Evolutionary conservation across 2,113 vertebrate genomes (phyloP).

Genomic region (Xiphophorus hellerii): DNA sequence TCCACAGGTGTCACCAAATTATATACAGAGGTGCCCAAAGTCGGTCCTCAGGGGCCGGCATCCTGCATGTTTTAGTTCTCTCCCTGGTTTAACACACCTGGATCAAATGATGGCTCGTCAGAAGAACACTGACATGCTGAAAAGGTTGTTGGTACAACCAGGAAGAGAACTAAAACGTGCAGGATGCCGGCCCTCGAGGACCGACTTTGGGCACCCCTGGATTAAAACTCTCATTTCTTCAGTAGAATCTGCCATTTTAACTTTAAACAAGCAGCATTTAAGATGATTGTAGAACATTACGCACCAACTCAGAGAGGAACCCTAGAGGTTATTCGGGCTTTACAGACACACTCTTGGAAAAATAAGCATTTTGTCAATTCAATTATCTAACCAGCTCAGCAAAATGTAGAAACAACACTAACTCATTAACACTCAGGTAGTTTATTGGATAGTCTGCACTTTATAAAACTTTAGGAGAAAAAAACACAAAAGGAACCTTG

Average conservation of each 20-base stretch:
- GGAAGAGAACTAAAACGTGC: too few species aligned
- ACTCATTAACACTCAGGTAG: slow-evolving; percentile 78
- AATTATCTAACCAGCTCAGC: slow-evolving; percentile 17
- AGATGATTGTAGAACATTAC: background rate
- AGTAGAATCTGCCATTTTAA: background rate
- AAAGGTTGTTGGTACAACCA: too few species aligned
- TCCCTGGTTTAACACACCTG: too few species aligned
- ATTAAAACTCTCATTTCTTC: slow-evolving; percentile 8
- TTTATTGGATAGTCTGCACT: slow-evolving; percentile 76
- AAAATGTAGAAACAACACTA: slow-evolving; percentile 66
- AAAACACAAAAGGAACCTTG: slow-evolving; percentile 27
- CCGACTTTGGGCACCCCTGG: background rate
- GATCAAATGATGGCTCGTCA: too few species aligned
- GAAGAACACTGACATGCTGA: too few species aligned
- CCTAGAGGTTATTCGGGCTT: background rate
- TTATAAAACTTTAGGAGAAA: slow-evolving; percentile 62
- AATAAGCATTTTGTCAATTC: background rate
- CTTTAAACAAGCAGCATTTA: background rate
- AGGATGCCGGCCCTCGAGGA: too few species aligned
- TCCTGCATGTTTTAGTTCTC: too few species aligned
- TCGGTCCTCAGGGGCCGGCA: too few species aligned
- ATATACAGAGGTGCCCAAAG: background rate
- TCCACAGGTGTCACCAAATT: slow-evolving; percentile 2
- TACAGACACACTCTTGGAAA: background rate
- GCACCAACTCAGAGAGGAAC: background rate